Conservation (phyloP, 2,888 invertebrate species). For the Biston betularia region DNA sequence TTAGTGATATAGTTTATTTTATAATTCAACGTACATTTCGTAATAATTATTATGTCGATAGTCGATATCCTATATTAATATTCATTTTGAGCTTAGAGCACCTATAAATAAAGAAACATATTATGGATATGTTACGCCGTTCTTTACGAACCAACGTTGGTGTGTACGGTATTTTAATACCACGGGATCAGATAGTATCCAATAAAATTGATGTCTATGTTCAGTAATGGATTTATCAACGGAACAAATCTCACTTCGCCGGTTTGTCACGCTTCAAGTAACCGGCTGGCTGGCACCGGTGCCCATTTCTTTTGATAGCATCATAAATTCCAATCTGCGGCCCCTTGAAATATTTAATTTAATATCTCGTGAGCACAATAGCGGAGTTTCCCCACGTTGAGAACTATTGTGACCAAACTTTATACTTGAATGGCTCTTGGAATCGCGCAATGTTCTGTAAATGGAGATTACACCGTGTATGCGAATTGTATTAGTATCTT, state of each 20-base stretch:
- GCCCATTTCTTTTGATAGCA: conserved; percentile 39
- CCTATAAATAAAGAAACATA: conserved; percentile 27
- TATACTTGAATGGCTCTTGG: conserved; percentile 36
- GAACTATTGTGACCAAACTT: conserved; percentile 44
- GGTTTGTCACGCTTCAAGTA: conserved; percentile 37
- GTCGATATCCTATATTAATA: conserved; percentile 48
- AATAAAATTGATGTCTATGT: conserved; percentile 35
- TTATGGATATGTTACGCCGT: conserved; percentile 18
- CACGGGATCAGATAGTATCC: conserved; percentile 22
- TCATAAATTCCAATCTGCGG: conserved; percentile 47
- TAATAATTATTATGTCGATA: conserved; percentile 50
- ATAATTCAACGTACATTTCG: conserved; percentile 52
- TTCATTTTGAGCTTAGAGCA: conserved; percentile 41
- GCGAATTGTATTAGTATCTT: conserved; percentile 13
- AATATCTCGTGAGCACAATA: conserved; percentile 42
- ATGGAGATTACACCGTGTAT: conserved; percentile 31
- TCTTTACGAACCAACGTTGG: conserved; percentile 22
- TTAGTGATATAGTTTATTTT: conserved; percentile 53
- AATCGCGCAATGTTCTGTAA: conserved; percentile 38
- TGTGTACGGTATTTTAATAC: conserved; percentile 25
- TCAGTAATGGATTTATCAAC: conserved; percentile 36
- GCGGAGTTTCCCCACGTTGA: conserved; percentile 41
- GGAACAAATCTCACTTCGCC: conserved; percentile 36
- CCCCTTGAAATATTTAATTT: conserved; percentile 45
- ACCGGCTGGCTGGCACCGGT: conserved; percentile 27